Evolutionary conservation across 2,113 vertebrate species (phyloP).

Genomic region (Actinemys pallida): DNA sequence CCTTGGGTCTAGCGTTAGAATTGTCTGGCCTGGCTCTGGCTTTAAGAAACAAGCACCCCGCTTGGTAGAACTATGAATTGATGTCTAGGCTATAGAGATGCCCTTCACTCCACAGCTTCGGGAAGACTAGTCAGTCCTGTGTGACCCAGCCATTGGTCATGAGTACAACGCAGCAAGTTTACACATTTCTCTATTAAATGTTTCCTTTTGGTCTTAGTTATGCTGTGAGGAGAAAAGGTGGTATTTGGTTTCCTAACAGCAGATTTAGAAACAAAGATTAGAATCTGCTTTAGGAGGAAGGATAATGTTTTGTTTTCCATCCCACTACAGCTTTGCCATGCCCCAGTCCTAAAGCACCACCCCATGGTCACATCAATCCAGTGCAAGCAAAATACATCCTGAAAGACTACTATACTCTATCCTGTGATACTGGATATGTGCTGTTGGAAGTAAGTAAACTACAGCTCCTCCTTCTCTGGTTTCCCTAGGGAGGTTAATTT

Average conservation of each 20-base stretch:
- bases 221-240: fast-evolving
- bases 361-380: slow-evolving; percentile 66
- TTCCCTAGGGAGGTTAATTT: fast-evolving
- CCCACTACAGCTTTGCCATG: slow-evolving; percentile 60
- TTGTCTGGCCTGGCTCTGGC: background rate
- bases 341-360: slow-evolving; percentile 76
- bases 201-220: background rate
- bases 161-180: fast-evolving
- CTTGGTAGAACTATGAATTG: fast-evolving
- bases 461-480: fast-evolving
- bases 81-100: fast-evolving
- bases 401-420: slow-evolving; percentile 50
- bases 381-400: slow-evolving; percentile 44
- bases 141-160: fast-evolving
- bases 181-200: background rate
- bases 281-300: fast-evolving
- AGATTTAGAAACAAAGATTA: fast-evolving
- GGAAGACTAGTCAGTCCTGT: fast-evolving
- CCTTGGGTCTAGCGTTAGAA: fast-evolving
- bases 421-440: slow-evolving; percentile 10
- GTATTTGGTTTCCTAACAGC: fast-evolving
- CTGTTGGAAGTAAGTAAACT: slow-evolving; percentile 44
- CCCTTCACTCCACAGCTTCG: background rate
- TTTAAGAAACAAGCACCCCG: background rate
- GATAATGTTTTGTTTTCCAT: fast-evolving